phyloP scores from a whole-genome alignment of 2,888 invertebrate genomes.

The Leptopterna dolabrata region DNA sequence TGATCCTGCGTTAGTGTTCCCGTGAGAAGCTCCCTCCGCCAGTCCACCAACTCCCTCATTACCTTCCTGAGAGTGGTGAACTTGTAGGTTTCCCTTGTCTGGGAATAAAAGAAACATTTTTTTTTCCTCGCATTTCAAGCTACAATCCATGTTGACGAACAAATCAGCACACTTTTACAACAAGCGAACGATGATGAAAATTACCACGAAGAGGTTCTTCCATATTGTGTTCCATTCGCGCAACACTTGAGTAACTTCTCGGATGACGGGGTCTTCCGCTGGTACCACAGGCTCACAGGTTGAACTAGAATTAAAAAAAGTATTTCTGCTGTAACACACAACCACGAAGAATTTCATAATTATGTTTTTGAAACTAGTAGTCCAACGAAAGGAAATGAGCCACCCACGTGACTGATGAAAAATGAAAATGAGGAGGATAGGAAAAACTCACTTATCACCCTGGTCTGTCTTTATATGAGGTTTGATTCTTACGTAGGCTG shows the following conservation, averaged over 20 bases:
- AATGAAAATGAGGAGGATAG: too few species aligned
- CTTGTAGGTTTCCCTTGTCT: conserved; percentile 87
- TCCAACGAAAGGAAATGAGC: too few species aligned
- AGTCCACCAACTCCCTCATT: conserved; percentile 89
- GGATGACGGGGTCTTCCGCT: conserved; percentile 88
- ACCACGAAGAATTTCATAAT: neutral
- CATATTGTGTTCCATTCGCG: conserved; percentile 94
- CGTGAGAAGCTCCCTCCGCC: conserved; percentile 84
- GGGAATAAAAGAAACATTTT: conserved; percentile 63
- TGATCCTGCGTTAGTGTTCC: conserved; percentile 94
- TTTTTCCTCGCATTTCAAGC: neutral
- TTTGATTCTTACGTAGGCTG: conserved; percentile 82
- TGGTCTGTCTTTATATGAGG: conserved; percentile 80
- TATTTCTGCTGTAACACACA: conserved; percentile 66
- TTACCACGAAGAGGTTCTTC: conserved; percentile 92
- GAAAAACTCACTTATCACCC: conserved; percentile 72
- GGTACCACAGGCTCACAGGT: conserved; percentile 76
- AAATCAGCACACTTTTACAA: neutral
- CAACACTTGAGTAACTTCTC: conserved; percentile 89
- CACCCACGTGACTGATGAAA: too few species aligned
- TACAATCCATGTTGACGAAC: neutral
- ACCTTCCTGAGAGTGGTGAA: conserved; percentile 88
- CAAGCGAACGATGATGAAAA: conserved; percentile 64
- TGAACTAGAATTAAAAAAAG: neutral
- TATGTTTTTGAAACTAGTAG: too few species aligned